phyloP scores from a whole-genome alignment of 1,140 invertebrate genomes.

The Mamestra configurata region DNA sequence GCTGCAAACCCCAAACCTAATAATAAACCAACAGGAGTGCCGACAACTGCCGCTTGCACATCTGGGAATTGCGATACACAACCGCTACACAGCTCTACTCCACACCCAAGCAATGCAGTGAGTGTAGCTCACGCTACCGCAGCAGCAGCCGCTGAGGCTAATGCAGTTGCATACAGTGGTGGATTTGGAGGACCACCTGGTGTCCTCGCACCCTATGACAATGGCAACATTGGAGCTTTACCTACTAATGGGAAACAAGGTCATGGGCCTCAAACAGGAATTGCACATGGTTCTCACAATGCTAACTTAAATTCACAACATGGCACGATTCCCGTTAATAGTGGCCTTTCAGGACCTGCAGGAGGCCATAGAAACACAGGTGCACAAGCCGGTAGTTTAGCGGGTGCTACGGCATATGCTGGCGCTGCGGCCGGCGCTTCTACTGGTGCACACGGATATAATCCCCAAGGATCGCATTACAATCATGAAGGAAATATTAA shows the following conservation, averaged over 20 bases:
- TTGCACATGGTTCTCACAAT: background rate
- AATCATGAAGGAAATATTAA: constrained; percentile 30
- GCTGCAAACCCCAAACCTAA: background rate
- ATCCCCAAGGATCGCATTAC: background rate
- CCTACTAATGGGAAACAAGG: background rate
- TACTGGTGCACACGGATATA: constrained; percentile 48
- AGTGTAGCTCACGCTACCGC: constrained; percentile 51
- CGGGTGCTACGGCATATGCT: constrained; percentile 53
- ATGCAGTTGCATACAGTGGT: constrained; percentile 74
- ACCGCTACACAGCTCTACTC: background rate
- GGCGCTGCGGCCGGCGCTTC: constrained; percentile 64
- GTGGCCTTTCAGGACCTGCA: background rate
- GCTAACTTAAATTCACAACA: constrained; percentile 7
- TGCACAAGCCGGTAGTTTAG: constrained; percentile 33
- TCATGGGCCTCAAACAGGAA: constrained; percentile 8
- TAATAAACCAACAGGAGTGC: constrained; percentile 21
- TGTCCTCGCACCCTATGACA: constrained; percentile 74
- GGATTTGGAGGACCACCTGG: constrained; percentile 82
- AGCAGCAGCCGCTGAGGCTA: constrained; percentile 64
- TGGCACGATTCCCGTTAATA: background rate
- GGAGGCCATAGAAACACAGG: constrained; percentile 22
- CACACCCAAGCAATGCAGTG: constrained; percentile 17
- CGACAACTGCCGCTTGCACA: constrained; percentile 46
- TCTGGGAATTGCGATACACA: constrained; percentile 54
- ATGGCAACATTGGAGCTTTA: constrained; percentile 58